Percentiles rank a stretch among this genome's conserved stretches.
Conservation (phyloP, 1,140 invertebrate genomes). For the Drosophila pachea region DNA sequence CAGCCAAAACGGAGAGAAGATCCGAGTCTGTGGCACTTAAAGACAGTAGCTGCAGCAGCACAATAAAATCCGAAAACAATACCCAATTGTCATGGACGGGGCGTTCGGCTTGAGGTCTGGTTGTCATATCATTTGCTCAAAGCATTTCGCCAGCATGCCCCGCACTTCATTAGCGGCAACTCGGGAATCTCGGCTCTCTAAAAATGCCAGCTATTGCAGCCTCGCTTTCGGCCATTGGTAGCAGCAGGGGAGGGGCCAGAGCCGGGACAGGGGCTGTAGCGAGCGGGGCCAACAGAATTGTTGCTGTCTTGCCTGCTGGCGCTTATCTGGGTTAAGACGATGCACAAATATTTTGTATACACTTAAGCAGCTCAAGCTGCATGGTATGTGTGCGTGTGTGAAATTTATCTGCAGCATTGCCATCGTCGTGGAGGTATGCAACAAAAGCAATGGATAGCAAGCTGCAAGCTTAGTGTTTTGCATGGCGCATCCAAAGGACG, state of each 20-base stretch:
- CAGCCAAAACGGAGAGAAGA: neutral
- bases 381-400: slow-evolving; percentile 10
- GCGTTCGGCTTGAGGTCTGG: slow-evolving; percentile 12
- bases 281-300: neutral
- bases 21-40: slow-evolving; percentile 8
- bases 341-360: slow-evolving; percentile 62
- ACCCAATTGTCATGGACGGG: slow-evolving; percentile 21
- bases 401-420: slow-evolving; percentile 67
- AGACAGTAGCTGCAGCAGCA: slow-evolving; percentile 3
- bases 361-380: slow-evolving; percentile 57
- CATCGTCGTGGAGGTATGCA: slow-evolving; percentile 26
- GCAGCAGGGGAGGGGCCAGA: neutral
- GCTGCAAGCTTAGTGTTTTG: slow-evolving; percentile 62
- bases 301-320: slow-evolving; percentile 14
- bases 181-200: slow-evolving; percentile 4
- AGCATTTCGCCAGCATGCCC: slow-evolving; percentile 11
- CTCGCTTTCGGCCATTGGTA: too few relatives aligned
- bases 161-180: slow-evolving; percentile 40
- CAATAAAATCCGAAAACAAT: slow-evolving; percentile 4
- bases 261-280: neutral
- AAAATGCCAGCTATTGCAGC: slow-evolving; percentile 17
- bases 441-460: slow-evolving; percentile 39
- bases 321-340: slow-evolving; percentile 58
- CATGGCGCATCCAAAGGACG: slow-evolving; percentile 57
- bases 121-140: slow-evolving; percentile 42